A percentile compares a stretch with the other conserved stretches of the same genome.
phyloP scores from a whole-genome alignment of 2,888 invertebrate species.

The Lycocerus yunnanus region DNA sequence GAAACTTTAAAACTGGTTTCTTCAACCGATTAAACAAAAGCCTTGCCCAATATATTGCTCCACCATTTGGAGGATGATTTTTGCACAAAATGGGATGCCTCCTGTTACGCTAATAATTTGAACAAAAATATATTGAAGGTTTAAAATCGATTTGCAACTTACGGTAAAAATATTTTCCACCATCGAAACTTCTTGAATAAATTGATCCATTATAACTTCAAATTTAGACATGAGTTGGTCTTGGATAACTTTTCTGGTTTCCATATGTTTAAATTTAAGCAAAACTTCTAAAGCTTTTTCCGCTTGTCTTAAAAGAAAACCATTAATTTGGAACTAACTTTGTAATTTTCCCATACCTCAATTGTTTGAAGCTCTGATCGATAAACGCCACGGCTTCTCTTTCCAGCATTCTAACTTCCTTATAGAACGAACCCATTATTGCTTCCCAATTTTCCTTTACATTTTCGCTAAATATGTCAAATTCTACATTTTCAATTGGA shows the following conservation, averaged over 20 bases:
- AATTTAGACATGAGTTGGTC: conserved; percentile 79
- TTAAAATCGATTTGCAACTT: conserved; percentile 37
- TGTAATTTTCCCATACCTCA: conserved; percentile 62
- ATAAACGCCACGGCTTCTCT: conserved; percentile 83
- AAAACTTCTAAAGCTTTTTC: conserved; percentile 82
- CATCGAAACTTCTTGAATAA: conserved; percentile 77
- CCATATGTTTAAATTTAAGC: conserved; percentile 77
- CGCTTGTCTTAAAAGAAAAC: conserved; percentile 64
- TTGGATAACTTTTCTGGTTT: conserved; percentile 75
- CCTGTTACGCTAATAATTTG: conserved; percentile 59
- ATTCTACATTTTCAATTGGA: conserved; percentile 78
- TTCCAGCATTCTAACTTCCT: conserved; percentile 75
- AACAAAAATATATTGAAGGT: neutral
- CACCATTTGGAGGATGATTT: conserved; percentile 80
- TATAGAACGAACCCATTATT: conserved; percentile 76
- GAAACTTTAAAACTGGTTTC: conserved; percentile 78
- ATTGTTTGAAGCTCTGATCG: conserved; percentile 80
- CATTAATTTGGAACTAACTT: no score
- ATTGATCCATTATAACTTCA: conserved; percentile 82
- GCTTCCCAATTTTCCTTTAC: conserved; percentile 87
- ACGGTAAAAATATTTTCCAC: conserved; percentile 76
- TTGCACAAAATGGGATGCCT: conserved; percentile 71
- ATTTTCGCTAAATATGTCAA: conserved; percentile 79
- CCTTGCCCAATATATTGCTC: conserved; percentile 85
- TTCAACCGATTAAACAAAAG: conserved; percentile 80